Percentiles rank a stretch among this genome's conserved stretches.
These are phyloP conservation scores for Scartelaos histophorus DNA, from an alignment of 2,113 vertebrate genomes.

Conservation along the genomic window DNA sequence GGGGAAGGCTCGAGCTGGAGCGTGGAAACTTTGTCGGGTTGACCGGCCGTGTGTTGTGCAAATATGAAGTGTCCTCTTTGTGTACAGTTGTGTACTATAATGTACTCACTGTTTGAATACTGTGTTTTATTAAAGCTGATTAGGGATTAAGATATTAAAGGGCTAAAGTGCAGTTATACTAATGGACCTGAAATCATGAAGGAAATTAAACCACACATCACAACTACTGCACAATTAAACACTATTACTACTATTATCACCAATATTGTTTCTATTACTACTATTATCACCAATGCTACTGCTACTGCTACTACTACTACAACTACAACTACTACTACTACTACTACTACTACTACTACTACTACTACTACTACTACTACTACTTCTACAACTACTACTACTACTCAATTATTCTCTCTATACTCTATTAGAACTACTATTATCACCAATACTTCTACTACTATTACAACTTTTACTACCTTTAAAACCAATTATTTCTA, in stretches of 20 bases:
- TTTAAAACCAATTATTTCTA: too few species aligned
- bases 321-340: too few species aligned
- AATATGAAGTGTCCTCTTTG: not conserved
- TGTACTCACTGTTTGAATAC: not conserved
- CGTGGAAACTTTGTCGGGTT: constrained; percentile 18
- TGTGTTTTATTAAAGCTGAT: not conserved
- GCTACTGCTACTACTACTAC: not conserved
- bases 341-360: too few species aligned
- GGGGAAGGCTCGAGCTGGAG: constrained; percentile 5
- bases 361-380: too few species aligned
- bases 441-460: too few species aligned
- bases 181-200: too few species aligned
- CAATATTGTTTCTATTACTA: too few species aligned
- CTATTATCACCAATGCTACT: not conserved
- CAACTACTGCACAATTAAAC: not conserved
- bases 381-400: too few species aligned
- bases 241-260: too few species aligned
- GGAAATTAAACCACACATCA: not conserved
- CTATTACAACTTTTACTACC: too few species aligned
- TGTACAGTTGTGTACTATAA: not conserved
- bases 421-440: too few species aligned
- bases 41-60: not conserved
- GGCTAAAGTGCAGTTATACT: not conserved
- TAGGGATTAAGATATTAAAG: not conserved
- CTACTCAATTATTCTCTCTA: too few species aligned